These are phyloP conservation scores for Drosophila borealis DNA, from an alignment of 2,888 invertebrate species.

Conservation along the genomic window DNA sequence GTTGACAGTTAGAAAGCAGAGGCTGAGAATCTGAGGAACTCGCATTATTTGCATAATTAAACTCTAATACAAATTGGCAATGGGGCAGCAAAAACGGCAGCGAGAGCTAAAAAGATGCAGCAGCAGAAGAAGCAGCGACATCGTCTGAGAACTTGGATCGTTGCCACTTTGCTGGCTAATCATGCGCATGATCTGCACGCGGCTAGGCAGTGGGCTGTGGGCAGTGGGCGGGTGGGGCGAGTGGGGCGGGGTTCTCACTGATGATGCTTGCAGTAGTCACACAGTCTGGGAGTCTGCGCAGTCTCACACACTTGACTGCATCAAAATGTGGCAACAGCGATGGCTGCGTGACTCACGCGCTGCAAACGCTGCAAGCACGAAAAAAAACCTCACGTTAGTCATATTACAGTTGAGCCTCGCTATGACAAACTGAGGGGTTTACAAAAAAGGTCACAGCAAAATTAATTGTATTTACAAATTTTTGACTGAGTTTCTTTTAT, in stretches of 20 bases:
- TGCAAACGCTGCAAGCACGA: neutral
- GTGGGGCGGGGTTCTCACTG: conserved; percentile 25
- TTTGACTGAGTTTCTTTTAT: too few species aligned
- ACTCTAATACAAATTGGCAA: conserved; percentile 70
- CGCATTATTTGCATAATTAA: conserved; percentile 74
- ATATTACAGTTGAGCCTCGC: neutral
- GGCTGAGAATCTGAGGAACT: conserved; percentile 47
- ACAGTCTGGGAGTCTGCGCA: conserved; percentile 40
- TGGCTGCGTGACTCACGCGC: conserved; percentile 21
- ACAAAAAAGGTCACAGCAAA: too few species aligned
- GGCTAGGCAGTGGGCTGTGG: neutral
- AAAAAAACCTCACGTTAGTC: neutral
- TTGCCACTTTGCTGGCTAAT: conserved; percentile 58
- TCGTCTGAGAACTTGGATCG: conserved; percentile 32
- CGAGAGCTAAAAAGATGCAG: neutral
- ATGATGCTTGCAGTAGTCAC: conserved; percentile 32
- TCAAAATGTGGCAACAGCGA: conserved; percentile 17
- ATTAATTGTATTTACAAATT: too few species aligned
- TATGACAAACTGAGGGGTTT: neutral
- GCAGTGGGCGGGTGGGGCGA: conserved; percentile 7
- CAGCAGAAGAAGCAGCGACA: conserved; percentile 6
- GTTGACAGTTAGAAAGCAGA: conserved; percentile 72
- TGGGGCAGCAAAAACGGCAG: conserved; percentile 6
- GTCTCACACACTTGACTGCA: conserved; percentile 56
- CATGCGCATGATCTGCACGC: conserved; percentile 66